These are phyloP conservation scores for Bufotes viridis DNA, from an alignment of 2,797 vertebrate species.

Conservation along the genomic window DNA sequence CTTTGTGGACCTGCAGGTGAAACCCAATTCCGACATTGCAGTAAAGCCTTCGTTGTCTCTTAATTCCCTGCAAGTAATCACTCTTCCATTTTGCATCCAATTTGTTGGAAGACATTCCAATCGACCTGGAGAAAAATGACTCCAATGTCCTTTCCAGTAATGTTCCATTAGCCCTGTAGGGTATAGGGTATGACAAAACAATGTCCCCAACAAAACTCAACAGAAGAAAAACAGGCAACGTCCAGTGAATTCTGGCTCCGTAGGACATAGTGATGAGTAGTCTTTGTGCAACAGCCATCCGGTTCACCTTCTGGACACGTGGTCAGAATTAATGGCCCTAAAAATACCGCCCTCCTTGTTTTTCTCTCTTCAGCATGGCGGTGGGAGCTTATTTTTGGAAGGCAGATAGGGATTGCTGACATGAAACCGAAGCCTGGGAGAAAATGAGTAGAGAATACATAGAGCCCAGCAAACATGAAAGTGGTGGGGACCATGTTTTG, in stretches of 20 bases:
- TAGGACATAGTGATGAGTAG: constrained; percentile 93
- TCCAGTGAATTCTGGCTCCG: constrained; percentile 84
- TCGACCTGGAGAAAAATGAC: constrained; percentile 88
- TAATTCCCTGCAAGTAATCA: constrained; percentile 96
- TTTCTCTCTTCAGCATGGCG: constrained; percentile 94
- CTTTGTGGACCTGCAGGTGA: constrained; percentile 93
- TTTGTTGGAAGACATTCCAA: constrained; percentile 87
- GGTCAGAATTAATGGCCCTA: constrained; percentile 97
- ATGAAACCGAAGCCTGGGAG: constrained; percentile 86
- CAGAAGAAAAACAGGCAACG: constrained; percentile 83
- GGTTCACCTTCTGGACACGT: constrained; percentile 94
- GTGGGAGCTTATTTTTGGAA: constrained; percentile 95
- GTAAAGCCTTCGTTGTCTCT: constrained; percentile 93
- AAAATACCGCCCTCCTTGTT: constrained; percentile 97
- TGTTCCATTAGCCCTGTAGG: constrained; percentile 83
- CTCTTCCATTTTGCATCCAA: constrained; percentile 90
- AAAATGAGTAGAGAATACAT: constrained; percentile 71
- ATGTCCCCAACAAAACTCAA: constrained; percentile 84
- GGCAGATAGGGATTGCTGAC: constrained; percentile 87
- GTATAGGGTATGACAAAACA: constrained; percentile 80
- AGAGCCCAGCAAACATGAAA: constrained; percentile 76
- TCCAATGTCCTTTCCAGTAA: constrained; percentile 88
- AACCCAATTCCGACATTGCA: constrained; percentile 99
- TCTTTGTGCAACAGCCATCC: constrained; percentile 91
- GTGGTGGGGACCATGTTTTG: constrained; percentile 89